phyloP scores from a whole-genome alignment of 2,797 vertebrate genomes.

The Alcedo atthis region DNA sequence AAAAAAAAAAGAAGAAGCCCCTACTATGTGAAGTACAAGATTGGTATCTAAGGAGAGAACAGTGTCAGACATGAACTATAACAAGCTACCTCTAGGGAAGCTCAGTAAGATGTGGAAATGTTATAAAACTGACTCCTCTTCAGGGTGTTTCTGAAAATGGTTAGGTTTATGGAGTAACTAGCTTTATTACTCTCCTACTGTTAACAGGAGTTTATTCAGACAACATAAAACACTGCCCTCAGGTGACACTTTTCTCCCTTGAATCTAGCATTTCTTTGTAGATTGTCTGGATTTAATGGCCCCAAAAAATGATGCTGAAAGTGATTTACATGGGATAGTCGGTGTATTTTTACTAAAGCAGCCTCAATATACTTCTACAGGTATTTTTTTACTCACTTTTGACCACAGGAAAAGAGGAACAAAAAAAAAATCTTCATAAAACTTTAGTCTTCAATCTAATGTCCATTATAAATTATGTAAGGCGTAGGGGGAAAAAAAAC shows the following conservation, averaged over 20 bases:
- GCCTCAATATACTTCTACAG: not conserved
- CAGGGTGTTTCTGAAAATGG: not conserved
- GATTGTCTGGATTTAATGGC: not conserved
- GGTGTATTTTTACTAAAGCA: not conserved
- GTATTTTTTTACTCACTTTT: not conserved
- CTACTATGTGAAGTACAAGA: not conserved
- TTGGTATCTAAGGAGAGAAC: not conserved
- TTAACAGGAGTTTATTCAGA: not conserved
- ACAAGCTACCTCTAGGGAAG: not conserved
- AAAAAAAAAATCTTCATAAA: not conserved
- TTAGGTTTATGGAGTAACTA: not conserved
- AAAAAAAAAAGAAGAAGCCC: not conserved
- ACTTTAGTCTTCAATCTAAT: not conserved
- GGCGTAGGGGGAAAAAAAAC: not conserved
- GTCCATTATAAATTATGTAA: not conserved
- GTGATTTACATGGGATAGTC: not conserved
- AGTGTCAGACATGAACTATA: not conserved
- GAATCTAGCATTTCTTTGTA: not conserved
- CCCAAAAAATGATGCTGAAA: not conserved
- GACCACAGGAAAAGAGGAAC: not conserved
- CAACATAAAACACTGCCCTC: not conserved
- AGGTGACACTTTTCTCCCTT: not conserved
- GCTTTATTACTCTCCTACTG: not conserved
- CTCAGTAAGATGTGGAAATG: not conserved
- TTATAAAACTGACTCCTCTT: not conserved